A percentile compares a stretch with the other conserved stretches of the same genome.
Evolutionary conservation across 2,797 vertebrate species (phyloP).

Genomic region (Caiman crocodilus): DNA sequence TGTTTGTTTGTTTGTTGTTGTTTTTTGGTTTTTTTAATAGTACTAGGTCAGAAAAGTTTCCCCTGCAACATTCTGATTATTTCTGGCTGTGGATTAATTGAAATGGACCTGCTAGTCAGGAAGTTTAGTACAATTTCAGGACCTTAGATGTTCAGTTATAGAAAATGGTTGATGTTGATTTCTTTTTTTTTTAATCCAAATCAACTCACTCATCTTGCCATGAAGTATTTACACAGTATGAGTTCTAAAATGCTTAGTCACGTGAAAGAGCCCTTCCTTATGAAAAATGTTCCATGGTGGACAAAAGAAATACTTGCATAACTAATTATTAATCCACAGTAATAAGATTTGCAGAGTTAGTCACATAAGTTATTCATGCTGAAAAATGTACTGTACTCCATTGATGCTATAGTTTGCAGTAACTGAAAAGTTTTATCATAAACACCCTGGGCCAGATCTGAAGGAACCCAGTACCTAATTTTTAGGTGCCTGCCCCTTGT

Average conservation of each 20-base stretch:
- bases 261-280: too few species aligned
- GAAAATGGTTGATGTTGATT: not conserved
- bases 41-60: not conserved
- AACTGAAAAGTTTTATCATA: not conserved
- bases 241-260: too few species aligned
- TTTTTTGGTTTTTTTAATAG: not conserved
- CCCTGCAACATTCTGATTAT: not conserved
- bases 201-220: not conserved
- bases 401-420: not conserved
- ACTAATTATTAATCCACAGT: too few species aligned
- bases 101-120: not conserved
- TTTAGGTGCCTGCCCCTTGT: too few species aligned
- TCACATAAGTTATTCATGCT: too few species aligned
- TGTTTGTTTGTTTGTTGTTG: too few species aligned
- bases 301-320: too few species aligned
- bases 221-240: not conserved
- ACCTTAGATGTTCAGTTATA: not conserved
- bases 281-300: too few species aligned
- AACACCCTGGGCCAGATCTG: not conserved
- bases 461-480: too few species aligned
- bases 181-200: not conserved
- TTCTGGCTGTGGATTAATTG: not conserved
- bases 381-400: not conserved
- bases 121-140: not conserved
- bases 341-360: too few species aligned